These are phyloP conservation scores for Melitaea cinxia DNA, from an alignment of 1,140 invertebrate genomes.

Conservation along the genomic window DNA sequence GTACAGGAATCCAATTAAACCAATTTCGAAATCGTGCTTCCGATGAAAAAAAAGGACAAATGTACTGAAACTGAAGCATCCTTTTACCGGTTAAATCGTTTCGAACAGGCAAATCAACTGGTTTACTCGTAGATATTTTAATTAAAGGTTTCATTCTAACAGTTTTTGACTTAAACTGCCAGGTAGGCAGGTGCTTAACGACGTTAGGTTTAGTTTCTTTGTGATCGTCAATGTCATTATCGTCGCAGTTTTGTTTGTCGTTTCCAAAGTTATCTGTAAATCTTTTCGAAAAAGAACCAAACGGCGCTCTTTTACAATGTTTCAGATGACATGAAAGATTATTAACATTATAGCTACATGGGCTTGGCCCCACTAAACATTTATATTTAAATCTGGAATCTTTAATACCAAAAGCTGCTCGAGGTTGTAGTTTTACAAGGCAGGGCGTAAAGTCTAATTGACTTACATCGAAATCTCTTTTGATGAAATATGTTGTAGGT, in stretches of 20 bases:
- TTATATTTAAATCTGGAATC: slow-evolving; percentile 52
- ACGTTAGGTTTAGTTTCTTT: slow-evolving; percentile 16
- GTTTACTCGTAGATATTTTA: slow-evolving; percentile 46
- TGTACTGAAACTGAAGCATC: slow-evolving; percentile 40
- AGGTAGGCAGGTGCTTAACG: slow-evolving; percentile 40
- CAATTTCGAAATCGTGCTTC: slow-evolving; percentile 62
- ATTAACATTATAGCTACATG: slow-evolving; percentile 53
- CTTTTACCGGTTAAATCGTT: slow-evolving; percentile 32
- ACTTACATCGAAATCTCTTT: slow-evolving; percentile 56
- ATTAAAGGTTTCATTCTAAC: slow-evolving; percentile 54
- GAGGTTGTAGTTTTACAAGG: slow-evolving; percentile 46
- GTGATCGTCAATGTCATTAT: slow-evolving; percentile 28
- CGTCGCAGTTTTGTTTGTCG: slow-evolving; percentile 30
- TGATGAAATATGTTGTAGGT: slow-evolving; percentile 54
- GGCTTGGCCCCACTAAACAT: slow-evolving; percentile 54
- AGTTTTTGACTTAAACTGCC: slow-evolving; percentile 66
- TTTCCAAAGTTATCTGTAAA: slow-evolving; percentile 43
- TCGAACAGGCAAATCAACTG: slow-evolving; percentile 43
- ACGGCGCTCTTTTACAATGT: slow-evolving; percentile 51
- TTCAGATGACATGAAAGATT: slow-evolving; percentile 41
- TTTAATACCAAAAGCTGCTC: slow-evolving; percentile 57
- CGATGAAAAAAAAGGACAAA: slow-evolving; percentile 60
- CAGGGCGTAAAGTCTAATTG: slow-evolving; percentile 36
- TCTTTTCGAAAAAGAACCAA: slow-evolving; percentile 49
- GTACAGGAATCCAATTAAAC: slow-evolving; percentile 59